A percentile compares a stretch with the other conserved stretches of the same genome.
phyloP scores from a whole-genome alignment of 1,140 invertebrate genomes.

The Macrocentrus cingulum region DNA sequence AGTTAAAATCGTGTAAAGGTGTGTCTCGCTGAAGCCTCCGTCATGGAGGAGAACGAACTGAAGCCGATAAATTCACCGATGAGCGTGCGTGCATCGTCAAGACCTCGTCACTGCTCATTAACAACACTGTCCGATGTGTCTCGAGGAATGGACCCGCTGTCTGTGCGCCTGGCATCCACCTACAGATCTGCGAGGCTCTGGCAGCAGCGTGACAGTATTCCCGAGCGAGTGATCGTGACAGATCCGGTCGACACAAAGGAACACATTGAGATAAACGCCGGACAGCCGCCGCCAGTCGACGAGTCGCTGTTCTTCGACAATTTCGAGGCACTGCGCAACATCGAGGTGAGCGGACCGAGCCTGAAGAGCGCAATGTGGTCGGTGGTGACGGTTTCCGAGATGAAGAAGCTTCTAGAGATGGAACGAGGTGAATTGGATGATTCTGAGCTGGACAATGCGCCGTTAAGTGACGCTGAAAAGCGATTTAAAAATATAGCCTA shows the following conservation, averaged over 20 bases:
- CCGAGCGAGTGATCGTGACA: conserved; percentile 31
- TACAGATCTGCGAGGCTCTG: conserved; percentile 38
- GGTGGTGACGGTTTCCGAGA: conserved; percentile 44
- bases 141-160: conserved; percentile 32
- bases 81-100: conserved; percentile 9
- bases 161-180: conserved; percentile 32
- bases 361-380: conserved; percentile 55
- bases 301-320: conserved; percentile 55
- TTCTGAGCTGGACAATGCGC: neutral
- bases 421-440: conserved; percentile 45
- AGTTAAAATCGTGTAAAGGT: neutral
- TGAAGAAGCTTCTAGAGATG: conserved; percentile 51
- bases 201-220: conserved; percentile 3
- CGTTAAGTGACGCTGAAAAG: conserved; percentile 6
- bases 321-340: conserved; percentile 43
- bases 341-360: conserved; percentile 51
- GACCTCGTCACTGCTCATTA: conserved; percentile 40
- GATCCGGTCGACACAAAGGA: conserved; percentile 30
- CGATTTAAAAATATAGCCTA: conserved; percentile 45
- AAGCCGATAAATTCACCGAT: conserved; percentile 13
- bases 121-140: conserved; percentile 36
- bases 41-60: conserved; percentile 13
- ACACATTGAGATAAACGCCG: conserved; percentile 50
- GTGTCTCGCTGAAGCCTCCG: neutral
- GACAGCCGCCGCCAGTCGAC: conserved; percentile 47